Conservation (phyloP, 30 jellyfish, hydroid and myxozoan species). For the Aurelia aurita region DNA sequence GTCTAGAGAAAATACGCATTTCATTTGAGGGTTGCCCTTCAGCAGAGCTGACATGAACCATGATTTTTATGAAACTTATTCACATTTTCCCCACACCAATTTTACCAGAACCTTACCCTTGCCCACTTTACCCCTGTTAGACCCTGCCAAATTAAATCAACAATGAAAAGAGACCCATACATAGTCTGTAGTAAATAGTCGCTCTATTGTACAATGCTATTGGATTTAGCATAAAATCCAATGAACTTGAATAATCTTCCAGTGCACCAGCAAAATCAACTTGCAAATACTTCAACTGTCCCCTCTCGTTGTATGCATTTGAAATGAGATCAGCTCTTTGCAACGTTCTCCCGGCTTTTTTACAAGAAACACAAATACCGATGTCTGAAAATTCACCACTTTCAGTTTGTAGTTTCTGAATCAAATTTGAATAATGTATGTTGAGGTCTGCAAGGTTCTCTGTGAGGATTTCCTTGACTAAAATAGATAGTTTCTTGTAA, state of each 20-base stretch:
- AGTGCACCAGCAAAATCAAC: slow-evolving; percentile 36
- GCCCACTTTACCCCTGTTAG: too few species aligned
- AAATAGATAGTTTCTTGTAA: too few species aligned
- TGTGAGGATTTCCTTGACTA: too few species aligned
- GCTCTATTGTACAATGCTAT: slow-evolving; percentile 40
- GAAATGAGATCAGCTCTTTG: neutral
- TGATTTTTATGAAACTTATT: too few species aligned
- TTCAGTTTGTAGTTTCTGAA: neutral
- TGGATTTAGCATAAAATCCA: neutral
- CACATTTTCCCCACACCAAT: too few species aligned
- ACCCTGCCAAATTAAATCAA: too few species aligned
- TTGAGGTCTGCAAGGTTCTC: neutral
- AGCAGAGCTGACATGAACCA: too few species aligned
- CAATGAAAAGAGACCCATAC: neutral
- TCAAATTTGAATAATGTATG: neutral
- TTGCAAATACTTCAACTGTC: slow-evolving; percentile 13
- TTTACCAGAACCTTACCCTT: too few species aligned
- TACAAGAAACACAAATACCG: neutral
- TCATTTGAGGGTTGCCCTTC: too few species aligned
- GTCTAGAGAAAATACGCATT: too few species aligned
- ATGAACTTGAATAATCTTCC: slow-evolving; percentile 24
- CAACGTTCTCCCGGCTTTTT: neutral
- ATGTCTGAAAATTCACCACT: neutral
- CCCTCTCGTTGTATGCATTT: slow-evolving; percentile 20
- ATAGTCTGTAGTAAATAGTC: slow-evolving; percentile 15